Evolutionary conservation across 2,888 invertebrate genomes (phyloP), one percentile per base, ranked within the genome.

Genomic region (Heliconius charithonia): DNA sequence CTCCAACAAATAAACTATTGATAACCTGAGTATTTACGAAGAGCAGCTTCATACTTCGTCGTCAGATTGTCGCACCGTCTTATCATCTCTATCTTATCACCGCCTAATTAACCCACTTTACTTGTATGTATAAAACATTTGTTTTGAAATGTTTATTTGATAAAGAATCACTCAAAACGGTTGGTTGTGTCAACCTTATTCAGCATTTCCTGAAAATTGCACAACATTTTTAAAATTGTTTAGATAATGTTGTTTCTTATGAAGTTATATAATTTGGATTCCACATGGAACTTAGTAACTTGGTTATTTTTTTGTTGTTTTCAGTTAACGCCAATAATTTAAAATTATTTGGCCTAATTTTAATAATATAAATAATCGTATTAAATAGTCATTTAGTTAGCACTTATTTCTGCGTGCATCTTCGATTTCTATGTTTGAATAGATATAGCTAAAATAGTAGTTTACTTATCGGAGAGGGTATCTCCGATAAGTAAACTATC

Each of bases 31-130:
- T 74, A 78, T 78, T 78, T 74, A 78, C 77, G 75, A 79, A 79
- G 77, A 72, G 66, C 81, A 79, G 81, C 75, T 75, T 75, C 80
- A 62, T 78, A 78, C 51, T 51, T 51, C 51, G 80, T 76, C 78
- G 78, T 76, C 76, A 81, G 79, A 80, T 80, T 72, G 80, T 81
- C 78, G 79, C 73, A 37, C 65, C 62, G 59, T 69, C 32, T 80
- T 81, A 81, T 90, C 88, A 84, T 66, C 67, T 74, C 71, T 88
- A 89, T 91, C 91, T 91, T 91, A 92, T 92, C 92, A 83, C 81
- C 82, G 85, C 87, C 88, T 88, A 89, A 92, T 92, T 92, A 92
- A 90, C 92, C 92, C 82, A 92, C 86, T 89, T 92, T 81, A 81
- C 82, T 72, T 86, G 85, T 85, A 85, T 88, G 86, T 86, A 87